A percentile compares a stretch with the other conserved stretches of the same genome.
phyloP scores from a whole-genome alignment of 2,888 invertebrate genomes.

The Pheosia tremula region DNA sequence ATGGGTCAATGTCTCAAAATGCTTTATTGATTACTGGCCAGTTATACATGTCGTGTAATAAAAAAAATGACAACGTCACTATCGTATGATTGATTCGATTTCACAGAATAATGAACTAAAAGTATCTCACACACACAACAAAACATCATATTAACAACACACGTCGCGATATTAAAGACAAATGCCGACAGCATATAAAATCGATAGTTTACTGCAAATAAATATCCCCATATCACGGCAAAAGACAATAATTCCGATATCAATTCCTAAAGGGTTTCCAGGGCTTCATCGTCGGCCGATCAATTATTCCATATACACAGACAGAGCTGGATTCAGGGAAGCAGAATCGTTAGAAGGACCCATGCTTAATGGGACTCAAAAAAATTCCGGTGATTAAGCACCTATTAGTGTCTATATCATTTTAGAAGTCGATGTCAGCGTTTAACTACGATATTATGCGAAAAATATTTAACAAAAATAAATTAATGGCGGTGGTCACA shows the following conservation, averaged over 20 bases:
- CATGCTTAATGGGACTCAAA: neutral
- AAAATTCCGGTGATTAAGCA: no score
- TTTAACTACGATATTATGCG: no score
- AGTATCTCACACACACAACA: constrained; percentile 10
- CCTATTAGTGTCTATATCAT: no score
- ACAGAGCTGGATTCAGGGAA: neutral
- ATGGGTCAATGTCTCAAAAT: no score
- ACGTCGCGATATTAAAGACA: constrained; percentile 10
- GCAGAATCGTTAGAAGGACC: neutral
- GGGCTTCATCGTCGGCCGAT: constrained; percentile 51
- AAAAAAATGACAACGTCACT: no score
- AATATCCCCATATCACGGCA: constrained; percentile 34
- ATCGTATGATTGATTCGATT: no score
- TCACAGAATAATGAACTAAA: neutral
- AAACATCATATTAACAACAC: constrained; percentile 19
- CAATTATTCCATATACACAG: constrained; percentile 62
- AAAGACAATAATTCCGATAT: constrained; percentile 46
- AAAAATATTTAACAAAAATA: no score
- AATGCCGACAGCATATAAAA: constrained; percentile 25
- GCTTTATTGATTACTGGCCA: no score
- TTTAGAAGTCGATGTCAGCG: no score
- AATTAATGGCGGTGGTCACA: no score
- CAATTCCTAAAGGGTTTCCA: constrained; percentile 52
- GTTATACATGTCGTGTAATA: no score
- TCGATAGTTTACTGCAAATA: constrained; percentile 42